A percentile compares a stretch with the other conserved stretches of the same genome.
Conservation (phyloP, 1,140 invertebrate species). For the Cydia splendana region DNA sequence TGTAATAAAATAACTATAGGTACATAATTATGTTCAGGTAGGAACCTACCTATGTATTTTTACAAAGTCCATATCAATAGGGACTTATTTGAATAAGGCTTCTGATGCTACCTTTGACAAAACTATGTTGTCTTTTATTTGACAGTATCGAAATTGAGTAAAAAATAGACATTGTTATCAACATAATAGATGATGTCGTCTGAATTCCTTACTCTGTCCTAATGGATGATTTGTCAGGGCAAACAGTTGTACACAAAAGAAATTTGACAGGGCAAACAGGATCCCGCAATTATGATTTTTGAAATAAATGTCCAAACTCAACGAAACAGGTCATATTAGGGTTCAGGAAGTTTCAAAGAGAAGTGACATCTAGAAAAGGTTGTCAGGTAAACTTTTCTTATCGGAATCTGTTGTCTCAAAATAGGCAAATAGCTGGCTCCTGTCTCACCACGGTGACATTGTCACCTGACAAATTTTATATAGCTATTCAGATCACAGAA, state of each 20-base stretch:
- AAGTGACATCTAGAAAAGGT: too few species aligned
- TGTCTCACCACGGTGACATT: too few species aligned
- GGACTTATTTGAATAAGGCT: not conserved
- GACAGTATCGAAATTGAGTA: not conserved
- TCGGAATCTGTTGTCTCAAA: too few species aligned
- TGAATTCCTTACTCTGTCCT: not conserved
- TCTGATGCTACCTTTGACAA: not conserved
- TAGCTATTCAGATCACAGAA: too few species aligned
- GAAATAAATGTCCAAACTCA: not conserved
- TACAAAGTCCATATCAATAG: not conserved
- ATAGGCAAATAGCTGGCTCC: too few species aligned
- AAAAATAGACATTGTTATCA: conserved; percentile 7
- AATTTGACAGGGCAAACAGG: not conserved
- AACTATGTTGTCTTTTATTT: conserved; percentile 11
- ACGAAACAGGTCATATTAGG: not conserved
- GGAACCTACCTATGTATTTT: too few species aligned
- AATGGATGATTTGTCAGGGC: not conserved
- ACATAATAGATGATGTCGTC: not conserved
- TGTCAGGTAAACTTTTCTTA: too few species aligned
- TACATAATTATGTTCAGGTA: too few species aligned
- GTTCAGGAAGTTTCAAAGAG: not conserved
- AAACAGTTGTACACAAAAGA: not conserved
- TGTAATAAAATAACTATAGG: too few species aligned
- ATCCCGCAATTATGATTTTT: not conserved
- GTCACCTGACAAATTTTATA: too few species aligned